phyloP scores from a whole-genome alignment of 1,140 invertebrate species.

The Calephelis virginiensis region DNA sequence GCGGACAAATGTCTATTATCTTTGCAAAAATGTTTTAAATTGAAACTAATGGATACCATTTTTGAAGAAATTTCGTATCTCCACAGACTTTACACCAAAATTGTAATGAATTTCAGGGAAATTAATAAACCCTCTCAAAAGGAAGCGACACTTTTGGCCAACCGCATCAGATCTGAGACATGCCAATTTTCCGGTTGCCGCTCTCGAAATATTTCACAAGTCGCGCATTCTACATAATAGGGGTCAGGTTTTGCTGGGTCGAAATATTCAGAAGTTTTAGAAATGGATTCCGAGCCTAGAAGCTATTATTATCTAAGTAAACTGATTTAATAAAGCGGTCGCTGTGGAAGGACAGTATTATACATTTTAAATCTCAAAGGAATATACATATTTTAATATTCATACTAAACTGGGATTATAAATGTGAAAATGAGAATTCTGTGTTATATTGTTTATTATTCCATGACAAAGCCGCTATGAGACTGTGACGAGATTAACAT shows the following conservation, averaged over 20 bases:
- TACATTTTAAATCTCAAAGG: too few relatives aligned
- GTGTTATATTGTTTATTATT: too few relatives aligned
- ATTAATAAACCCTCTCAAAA: slow-evolving; percentile 10
- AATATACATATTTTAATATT: too few relatives aligned
- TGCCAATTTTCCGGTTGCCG: slow-evolving; percentile 4
- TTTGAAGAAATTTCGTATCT: background rate
- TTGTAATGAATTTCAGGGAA: background rate
- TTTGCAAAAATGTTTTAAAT: background rate
- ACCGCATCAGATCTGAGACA: background rate
- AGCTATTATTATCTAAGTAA: background rate
- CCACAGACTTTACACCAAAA: background rate
- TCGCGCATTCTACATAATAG: background rate
- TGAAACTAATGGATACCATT: background rate
- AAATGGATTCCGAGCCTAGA: background rate
- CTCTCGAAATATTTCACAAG: slow-evolving; percentile 6
- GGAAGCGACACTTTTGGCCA: slow-evolving; percentile 4
- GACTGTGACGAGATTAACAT: too few relatives aligned
- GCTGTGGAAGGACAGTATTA: too few relatives aligned
- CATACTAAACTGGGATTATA: too few relatives aligned
- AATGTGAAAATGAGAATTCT: too few relatives aligned
- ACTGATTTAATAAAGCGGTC: too few relatives aligned
- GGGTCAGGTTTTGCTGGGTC: background rate
- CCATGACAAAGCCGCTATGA: too few relatives aligned
- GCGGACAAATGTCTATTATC: too few relatives aligned
- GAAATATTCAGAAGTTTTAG: background rate